phyloP scores from a whole-genome alignment of 2,888 invertebrate genomes.

The Laspeyria flexula region DNA sequence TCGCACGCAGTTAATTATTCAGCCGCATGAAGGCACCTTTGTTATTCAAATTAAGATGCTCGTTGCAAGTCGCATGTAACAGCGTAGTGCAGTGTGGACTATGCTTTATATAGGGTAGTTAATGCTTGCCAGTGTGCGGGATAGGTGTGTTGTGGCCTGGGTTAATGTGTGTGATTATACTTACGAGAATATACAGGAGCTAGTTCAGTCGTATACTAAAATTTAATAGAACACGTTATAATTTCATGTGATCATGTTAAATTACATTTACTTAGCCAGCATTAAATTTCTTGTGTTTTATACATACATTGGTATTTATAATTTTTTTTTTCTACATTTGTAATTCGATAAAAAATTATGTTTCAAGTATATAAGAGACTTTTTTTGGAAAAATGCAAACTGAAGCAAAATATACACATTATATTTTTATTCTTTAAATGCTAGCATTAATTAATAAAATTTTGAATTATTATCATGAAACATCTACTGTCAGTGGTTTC shows the following conservation, averaged over 20 bases:
- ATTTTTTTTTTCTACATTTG: too few relatives aligned
- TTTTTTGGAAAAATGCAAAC: too few relatives aligned
- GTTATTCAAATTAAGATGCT: conserved; percentile 71
- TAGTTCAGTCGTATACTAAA: not conserved
- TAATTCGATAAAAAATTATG: too few relatives aligned
- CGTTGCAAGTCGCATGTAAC: conserved; percentile 40
- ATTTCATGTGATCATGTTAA: not conserved
- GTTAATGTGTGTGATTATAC: conserved; percentile 8
- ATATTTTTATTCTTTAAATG: too few relatives aligned
- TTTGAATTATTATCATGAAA: too few relatives aligned
- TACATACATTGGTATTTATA: too few relatives aligned
- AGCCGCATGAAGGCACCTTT: conserved; percentile 70
- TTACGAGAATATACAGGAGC: conserved; percentile 2
- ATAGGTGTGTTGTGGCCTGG: conserved; percentile 5
- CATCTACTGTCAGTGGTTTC: too few relatives aligned
- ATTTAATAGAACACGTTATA: not conserved
- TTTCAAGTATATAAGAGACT: too few relatives aligned
- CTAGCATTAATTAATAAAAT: too few relatives aligned
- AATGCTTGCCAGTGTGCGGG: conserved; percentile 7
- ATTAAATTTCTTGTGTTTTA: too few relatives aligned
- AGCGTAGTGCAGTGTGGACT: conserved; percentile 23
- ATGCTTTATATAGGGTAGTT: conserved; percentile 38
- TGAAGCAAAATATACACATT: too few relatives aligned
- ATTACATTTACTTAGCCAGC: too few relatives aligned
- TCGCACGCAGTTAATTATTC: conserved; percentile 67